Conservation (phyloP, 30 jellyfish, hydroid and myxozoan species). For the Calvadosia cruxmelitensis region DNA sequence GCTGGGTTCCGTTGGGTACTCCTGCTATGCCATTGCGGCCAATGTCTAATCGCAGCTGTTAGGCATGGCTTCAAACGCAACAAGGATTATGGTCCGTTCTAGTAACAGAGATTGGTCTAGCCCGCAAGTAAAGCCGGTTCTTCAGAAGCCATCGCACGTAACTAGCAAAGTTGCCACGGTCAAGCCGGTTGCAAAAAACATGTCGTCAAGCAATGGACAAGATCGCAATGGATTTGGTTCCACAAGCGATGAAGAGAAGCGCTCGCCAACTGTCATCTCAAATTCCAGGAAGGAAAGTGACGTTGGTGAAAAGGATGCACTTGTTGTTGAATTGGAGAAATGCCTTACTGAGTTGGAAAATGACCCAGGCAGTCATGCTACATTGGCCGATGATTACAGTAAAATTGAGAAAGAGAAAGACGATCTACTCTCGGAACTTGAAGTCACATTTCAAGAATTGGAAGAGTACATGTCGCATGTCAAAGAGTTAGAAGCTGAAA, state of each 20-base stretch:
- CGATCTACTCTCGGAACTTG: constrained; percentile 63
- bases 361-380: constrained; percentile 28
- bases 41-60: no score
- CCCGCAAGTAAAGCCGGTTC: background rate
- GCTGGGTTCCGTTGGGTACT: no score
- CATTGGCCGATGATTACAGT: constrained; percentile 40
- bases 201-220: background rate
- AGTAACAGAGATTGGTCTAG: background rate
- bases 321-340: constrained; percentile 60
- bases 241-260: background rate
- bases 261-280: no score
- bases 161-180: constrained; percentile 81
- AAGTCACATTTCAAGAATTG: constrained; percentile 66
- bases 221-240: background rate
- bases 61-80: background rate
- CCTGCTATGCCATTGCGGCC: no score
- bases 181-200: constrained; percentile 65
- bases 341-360: constrained; percentile 71
- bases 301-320: background rate
- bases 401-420: constrained; percentile 73
- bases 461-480: constrained; percentile 78
- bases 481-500: constrained; percentile 49
- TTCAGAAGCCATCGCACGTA: background rate
- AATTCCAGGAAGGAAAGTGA: background rate
- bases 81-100: background rate